These are phyloP conservation scores for Andrena cerasifolii DNA, from an alignment of 1,140 invertebrate genomes.

Conservation along the genomic window DNA sequence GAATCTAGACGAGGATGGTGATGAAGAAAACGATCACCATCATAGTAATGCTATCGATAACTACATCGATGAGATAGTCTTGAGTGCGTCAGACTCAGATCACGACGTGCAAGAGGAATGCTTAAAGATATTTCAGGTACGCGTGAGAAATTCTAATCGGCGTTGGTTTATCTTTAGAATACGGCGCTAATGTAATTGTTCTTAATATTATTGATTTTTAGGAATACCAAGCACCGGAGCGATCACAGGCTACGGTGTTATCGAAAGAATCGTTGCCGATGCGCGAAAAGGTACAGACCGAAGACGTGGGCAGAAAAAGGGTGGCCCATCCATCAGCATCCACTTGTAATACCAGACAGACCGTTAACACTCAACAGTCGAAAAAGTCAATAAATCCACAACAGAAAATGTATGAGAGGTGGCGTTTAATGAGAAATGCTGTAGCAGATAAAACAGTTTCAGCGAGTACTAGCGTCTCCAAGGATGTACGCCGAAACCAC, in stretches of 20 bases:
- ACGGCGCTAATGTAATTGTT: conserved; percentile 12
- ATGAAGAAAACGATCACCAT: neutral
- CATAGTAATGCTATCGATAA: neutral
- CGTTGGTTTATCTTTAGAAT: too few species aligned
- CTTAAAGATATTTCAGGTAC: conserved; percentile 88
- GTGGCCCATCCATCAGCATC: conserved; percentile 78
- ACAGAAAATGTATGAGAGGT: conserved; percentile 78
- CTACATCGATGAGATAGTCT: conserved; percentile 47
- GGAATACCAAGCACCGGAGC: conserved; percentile 78
- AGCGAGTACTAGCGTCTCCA: neutral
- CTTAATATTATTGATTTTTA: conserved; percentile 51
- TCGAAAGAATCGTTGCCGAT: conserved; percentile 43
- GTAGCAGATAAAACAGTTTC: conserved; percentile 67
- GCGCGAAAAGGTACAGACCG: conserved; percentile 67
- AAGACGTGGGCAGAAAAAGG: conserved; percentile 75
- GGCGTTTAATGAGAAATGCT: conserved; percentile 74
- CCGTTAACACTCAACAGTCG: conserved; percentile 67
- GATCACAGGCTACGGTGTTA: conserved; percentile 66
- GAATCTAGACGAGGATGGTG: neutral
- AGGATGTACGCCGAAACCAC: neutral
- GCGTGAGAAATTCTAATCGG: neutral
- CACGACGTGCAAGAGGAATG: conserved; percentile 87
- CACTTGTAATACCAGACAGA: conserved; percentile 53
- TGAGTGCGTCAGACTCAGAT: conserved; percentile 80
- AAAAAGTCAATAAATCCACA: conserved; percentile 76